Evolutionary conservation across 2,888 invertebrate genomes (phyloP).

Genomic region (Yponomeuta malinellus): DNA sequence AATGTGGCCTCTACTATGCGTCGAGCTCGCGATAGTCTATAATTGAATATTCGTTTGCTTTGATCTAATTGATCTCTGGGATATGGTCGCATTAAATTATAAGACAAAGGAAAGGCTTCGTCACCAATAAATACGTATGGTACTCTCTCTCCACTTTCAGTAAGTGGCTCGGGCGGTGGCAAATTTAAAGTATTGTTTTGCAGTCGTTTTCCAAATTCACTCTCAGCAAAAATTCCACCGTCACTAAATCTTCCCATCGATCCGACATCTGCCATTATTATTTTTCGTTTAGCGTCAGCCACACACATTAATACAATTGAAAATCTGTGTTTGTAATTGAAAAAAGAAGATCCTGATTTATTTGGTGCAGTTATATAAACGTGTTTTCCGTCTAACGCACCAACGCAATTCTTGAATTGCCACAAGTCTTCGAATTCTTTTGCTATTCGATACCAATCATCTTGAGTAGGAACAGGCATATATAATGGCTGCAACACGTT

Average conservation of each 20-base stretch:
- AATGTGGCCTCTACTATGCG: constrained; percentile 27
- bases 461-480: constrained; percentile 5
- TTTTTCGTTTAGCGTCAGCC: constrained; percentile 10
- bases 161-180: constrained; percentile 21
- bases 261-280: constrained; percentile 13
- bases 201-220: neutral
- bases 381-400: constrained; percentile 13
- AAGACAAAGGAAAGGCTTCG: constrained; percentile 24
- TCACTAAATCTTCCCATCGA: constrained; percentile 14
- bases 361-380: constrained; percentile 9
- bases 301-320: constrained; percentile 13
- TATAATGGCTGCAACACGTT: constrained; percentile 7
- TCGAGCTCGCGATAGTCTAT: constrained; percentile 25
- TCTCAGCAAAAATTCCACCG: constrained; percentile 4
- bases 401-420: constrained; percentile 13
- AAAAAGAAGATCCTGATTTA: constrained; percentile 12
- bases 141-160: constrained; percentile 21
- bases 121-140: constrained; percentile 26
- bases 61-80: constrained; percentile 22
- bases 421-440: constrained; percentile 13
- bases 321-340: constrained; percentile 10
- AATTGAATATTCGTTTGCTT: constrained; percentile 25
- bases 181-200: constrained; percentile 21
- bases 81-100: constrained; percentile 27
- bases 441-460: constrained; percentile 7